These are phyloP conservation scores for Liolophura sinensis DNA, from an alignment of 1,140 invertebrate genomes.

Conservation along the genomic window DNA sequence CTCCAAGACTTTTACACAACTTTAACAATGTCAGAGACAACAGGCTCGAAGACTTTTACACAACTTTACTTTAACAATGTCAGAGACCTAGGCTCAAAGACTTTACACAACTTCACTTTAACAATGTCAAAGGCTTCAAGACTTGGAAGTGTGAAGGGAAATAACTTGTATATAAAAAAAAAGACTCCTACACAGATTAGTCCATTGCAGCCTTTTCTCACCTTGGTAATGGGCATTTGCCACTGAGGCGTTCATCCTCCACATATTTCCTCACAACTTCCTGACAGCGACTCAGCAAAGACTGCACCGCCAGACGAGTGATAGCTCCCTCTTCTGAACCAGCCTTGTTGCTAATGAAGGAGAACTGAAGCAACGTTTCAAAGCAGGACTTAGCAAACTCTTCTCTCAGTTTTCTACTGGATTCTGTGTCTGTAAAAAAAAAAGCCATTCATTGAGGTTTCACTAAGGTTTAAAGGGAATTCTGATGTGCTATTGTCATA, in stretches of 20 bases:
- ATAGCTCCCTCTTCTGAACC: slow-evolving; percentile 67
- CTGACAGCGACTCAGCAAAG: slow-evolving; percentile 83
- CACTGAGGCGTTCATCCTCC: slow-evolving; percentile 84
- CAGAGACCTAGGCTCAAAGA: no score
- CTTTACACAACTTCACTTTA: no score
- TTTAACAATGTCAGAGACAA: no score
- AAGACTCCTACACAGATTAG: background rate
- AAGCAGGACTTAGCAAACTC: slow-evolving; percentile 97
- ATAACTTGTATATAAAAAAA: no score
- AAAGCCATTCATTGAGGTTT: slow-evolving; percentile 3
- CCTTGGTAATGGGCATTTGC: slow-evolving; percentile 89
- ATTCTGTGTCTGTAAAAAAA: slow-evolving; percentile 72
- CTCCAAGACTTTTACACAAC: no score
- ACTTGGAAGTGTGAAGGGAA: no score
- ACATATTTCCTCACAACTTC: slow-evolving; percentile 88
- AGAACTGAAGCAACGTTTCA: slow-evolving; percentile 94
- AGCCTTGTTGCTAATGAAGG: slow-evolving; percentile 60
- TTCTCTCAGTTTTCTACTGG: slow-evolving; percentile 82
- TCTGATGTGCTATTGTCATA: slow-evolving; percentile 8
- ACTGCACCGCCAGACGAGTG: slow-evolving; percentile 85
- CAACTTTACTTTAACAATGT: no score
- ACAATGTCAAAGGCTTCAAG: no score
- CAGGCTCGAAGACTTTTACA: no score
- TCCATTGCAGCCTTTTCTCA: slow-evolving; percentile 49
- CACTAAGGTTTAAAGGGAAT: no score